Evolutionary conservation across 1,140 invertebrate genomes (phyloP).

Genomic region (Cotesia vestalis): DNA sequence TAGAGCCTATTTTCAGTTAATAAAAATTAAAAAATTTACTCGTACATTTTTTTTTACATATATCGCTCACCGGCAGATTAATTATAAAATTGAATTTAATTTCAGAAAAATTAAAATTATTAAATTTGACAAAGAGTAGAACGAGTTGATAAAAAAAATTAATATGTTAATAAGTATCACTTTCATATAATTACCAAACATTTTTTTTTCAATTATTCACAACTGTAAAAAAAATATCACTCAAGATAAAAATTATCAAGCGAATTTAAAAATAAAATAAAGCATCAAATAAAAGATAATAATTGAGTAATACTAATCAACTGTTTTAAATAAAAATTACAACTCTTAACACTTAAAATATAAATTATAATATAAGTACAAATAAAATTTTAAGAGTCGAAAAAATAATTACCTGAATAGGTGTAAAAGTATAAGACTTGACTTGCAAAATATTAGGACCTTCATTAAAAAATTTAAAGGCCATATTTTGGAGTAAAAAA

Average conservation of each 20-base stretch:
- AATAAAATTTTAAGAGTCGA: slow-evolving; percentile 25
- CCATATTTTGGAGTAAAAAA: slow-evolving; percentile 81
- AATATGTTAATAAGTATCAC: too few species aligned
- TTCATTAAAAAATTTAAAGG: slow-evolving; percentile 75
- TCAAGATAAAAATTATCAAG: not conserved
- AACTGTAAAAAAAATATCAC: too few species aligned
- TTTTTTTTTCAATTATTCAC: too few species aligned
- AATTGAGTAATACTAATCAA: not conserved
- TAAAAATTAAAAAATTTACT: too few species aligned
- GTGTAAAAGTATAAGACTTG: slow-evolving; percentile 73
- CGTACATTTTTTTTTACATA: too few species aligned
- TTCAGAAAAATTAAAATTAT: too few species aligned
- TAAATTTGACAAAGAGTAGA: too few species aligned
- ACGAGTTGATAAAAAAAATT: too few species aligned
- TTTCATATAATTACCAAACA: too few species aligned
- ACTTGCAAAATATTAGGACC: slow-evolving; percentile 73
- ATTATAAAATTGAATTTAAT: too few species aligned
- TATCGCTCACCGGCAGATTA: too few species aligned
- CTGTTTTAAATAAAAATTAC: not conserved
- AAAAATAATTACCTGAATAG: slow-evolving; percentile 68
- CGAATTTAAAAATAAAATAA: not conserved
- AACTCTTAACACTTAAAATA: slow-evolving; percentile 24
- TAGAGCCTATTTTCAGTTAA: too few species aligned
- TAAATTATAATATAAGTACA: not conserved
- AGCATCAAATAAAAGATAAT: not conserved